Base-by-base conservation (phyloP, 2,797 vertebrate genomes). In the Mergus octosetaceus region DNA sequence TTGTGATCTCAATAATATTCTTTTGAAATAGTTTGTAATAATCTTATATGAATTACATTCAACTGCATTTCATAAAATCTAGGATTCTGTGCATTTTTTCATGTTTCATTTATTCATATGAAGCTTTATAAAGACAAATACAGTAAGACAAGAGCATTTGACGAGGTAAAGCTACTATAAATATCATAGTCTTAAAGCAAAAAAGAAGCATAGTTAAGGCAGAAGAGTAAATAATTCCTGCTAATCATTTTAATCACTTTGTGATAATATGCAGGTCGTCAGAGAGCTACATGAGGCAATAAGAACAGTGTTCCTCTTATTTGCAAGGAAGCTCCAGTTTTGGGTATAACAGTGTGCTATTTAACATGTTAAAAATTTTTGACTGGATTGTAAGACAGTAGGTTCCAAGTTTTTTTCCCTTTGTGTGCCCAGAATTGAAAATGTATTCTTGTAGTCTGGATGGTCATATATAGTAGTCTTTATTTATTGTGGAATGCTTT, bases 1-100 rank as follows among this genome's bases (percentile, higher is more conserved):
- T 80, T 85, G 28, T 69, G 60, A 8, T 87, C 49, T 53, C 14
- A 57, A 7, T 71, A 53, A 83, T 19, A 13, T 71, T 85, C n/a
- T 85, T 87, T 73, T 71, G 36, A 87, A 94, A 61, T 45, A 9
- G 16, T 87, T 92, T 91, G 30, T 71, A 77, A 51, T 82, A 93
- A 89, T 70, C 34, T 30, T 41, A 16, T 64, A 71, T 65, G 36
- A 83, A 76, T 81, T 77, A 45, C 43, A 68, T 39, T 79, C 9
- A 85, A 24, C 25, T 51, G 25, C 45, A 24, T 49, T 89, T 65
- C 22, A n/a, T 51, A 77, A 89, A 91, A 80, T 58, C 7, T 34
- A 80, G 34, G 30, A 60, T 85, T 74, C 57, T 61, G 25, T n/a
- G 21, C n/a, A 32, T 65, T 87, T 89, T 89, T 85, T 83, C 39